A percentile compares a stretch with the other conserved stretches of the same genome.
phyloP scores from a whole-genome alignment of 2,797 vertebrate species.

The Gorsachius magnificus region DNA sequence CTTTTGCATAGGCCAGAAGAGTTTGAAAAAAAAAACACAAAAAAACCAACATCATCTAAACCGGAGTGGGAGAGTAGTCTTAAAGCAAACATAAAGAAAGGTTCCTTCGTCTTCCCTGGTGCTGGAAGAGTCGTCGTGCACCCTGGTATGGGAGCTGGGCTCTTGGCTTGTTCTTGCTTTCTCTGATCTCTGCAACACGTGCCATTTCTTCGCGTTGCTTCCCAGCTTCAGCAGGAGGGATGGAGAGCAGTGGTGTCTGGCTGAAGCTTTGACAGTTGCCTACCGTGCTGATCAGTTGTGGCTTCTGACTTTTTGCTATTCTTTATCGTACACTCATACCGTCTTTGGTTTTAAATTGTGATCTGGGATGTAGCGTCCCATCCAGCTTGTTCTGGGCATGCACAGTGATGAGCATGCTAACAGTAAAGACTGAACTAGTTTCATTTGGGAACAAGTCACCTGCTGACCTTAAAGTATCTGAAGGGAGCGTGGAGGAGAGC shows the following conservation, averaged over 20 bases:
- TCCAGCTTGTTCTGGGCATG: not conserved
- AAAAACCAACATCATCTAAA: no score
- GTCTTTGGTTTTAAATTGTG: not conserved
- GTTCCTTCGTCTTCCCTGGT: not conserved
- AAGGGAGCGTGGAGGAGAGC: not conserved
- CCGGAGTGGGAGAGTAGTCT: not conserved
- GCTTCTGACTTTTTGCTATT: not conserved
- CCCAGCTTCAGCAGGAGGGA: not conserved
- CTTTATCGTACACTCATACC: accelerated
- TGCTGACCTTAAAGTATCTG: not conserved
- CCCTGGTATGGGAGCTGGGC: not conserved
- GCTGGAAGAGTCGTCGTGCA: not conserved
- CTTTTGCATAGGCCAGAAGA: not conserved
- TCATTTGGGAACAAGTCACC: not conserved
- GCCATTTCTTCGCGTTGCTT: not conserved
- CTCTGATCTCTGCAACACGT: not conserved
- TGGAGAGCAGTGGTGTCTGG: not conserved
- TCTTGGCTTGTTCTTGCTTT: not conserved
- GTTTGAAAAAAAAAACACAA: not conserved
- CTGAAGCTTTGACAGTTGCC: not conserved
- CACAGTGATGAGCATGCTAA: not conserved
- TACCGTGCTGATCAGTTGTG: not conserved
- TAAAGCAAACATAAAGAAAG: not conserved
- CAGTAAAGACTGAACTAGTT: not conserved
- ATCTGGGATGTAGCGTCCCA: not conserved